phyloP scores from a whole-genome alignment of 2,888 invertebrate genomes.

The Drosophila pegasa region DNA sequence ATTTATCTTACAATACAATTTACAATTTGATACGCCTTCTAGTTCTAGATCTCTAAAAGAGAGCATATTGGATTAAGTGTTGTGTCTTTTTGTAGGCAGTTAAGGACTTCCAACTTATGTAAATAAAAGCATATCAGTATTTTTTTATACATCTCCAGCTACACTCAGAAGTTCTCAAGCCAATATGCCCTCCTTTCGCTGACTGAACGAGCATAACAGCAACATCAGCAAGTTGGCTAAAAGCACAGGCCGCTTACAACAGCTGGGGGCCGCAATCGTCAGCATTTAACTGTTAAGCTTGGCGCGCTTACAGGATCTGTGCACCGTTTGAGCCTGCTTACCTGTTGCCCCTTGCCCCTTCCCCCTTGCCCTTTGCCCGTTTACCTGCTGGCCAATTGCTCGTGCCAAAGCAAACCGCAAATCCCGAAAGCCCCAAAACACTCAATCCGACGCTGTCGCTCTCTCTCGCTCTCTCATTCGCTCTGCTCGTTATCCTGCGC shows the following conservation, averaged over 20 bases:
- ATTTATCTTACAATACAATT: too few relatives aligned
- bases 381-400: constrained; percentile 26
- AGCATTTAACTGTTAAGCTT: constrained; percentile 66
- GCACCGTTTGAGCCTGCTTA: constrained; percentile 12
- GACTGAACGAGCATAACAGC: background rate
- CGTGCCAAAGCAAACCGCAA: constrained; percentile 64
- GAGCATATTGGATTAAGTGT: too few relatives aligned
- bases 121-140: too few relatives aligned
- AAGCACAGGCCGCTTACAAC: constrained; percentile 61
- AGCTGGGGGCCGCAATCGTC: constrained; percentile 45
- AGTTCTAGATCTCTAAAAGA: too few relatives aligned
- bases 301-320: constrained; percentile 65
- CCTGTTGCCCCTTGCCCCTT: constrained; percentile 5
- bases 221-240: constrained; percentile 24
- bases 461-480: background rate
- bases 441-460: constrained; percentile 21
- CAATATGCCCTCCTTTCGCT: background rate
- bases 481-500: constrained; percentile 60
- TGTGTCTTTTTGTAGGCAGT: too few relatives aligned
- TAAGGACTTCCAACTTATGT: too few relatives aligned
- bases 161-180: too few relatives aligned
- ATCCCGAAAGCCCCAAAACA: constrained; percentile 42
- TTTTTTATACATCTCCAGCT: too few relatives aligned
- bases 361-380: constrained; percentile 10
- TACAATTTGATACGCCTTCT: too few relatives aligned